These are phyloP conservation scores for Actenoides lindsayi DNA, from an alignment of 2,113 vertebrate species.

Conservation along the genomic window DNA sequence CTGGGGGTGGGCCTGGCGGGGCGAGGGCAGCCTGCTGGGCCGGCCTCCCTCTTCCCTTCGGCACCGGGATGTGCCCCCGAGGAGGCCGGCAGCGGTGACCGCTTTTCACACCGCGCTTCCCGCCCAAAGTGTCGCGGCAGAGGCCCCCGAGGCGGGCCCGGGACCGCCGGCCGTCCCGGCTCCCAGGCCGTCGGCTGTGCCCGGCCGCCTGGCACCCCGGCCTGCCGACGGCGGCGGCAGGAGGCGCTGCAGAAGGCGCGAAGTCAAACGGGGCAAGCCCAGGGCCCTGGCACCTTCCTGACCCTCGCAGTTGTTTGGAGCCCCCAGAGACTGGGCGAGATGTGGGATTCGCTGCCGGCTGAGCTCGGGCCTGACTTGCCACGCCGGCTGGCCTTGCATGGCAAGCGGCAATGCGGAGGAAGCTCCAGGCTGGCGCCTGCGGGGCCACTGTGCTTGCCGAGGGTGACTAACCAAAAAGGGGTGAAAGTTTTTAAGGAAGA, in stretches of 20 bases:
- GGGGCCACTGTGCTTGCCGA: not conserved
- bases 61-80: too few species aligned
- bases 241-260: not conserved
- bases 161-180: too few species aligned
- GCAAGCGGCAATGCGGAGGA: fast-evolving
- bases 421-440: too few species aligned
- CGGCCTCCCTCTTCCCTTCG: fast-evolving
- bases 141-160: not conserved
- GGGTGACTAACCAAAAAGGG: too few species aligned
- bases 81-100: not conserved
- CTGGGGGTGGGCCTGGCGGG: not conserved
- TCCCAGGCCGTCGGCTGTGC: not conserved
- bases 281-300: not conserved
- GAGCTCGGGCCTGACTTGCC: not conserved
- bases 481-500: not conserved
- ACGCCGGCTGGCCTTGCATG: fast-evolving
- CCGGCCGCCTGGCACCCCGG: not conserved
- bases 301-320: not conserved
- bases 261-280: not conserved
- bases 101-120: not conserved
- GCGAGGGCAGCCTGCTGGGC: not conserved
- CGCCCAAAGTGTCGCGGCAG: not conserved
- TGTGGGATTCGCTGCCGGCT: not conserved
- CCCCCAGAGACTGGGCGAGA: not conserved
- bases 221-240: not conserved